A percentile compares a stretch with the other conserved stretches of the same genome.
These are phyloP conservation scores for Volucella zonaria DNA, from an alignment of 2,888 invertebrate genomes.

Conservation along the genomic window DNA sequence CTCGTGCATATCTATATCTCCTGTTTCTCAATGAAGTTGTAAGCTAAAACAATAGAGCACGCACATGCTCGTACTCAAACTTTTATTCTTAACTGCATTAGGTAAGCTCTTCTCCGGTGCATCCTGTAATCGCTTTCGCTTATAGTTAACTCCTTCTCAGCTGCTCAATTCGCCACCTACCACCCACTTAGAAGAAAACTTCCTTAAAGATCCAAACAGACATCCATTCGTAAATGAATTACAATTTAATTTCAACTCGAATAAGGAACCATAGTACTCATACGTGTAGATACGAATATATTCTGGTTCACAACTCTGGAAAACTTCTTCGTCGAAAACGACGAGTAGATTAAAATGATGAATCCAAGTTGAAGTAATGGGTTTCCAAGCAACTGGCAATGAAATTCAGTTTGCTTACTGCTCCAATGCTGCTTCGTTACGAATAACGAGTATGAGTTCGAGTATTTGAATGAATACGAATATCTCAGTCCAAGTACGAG, in stretches of 20 bases:
- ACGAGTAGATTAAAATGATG: constrained; percentile 49
- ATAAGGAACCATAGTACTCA: constrained; percentile 19
- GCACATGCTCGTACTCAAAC: too few relatives aligned
- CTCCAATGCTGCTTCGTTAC: background rate
- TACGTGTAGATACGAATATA: background rate
- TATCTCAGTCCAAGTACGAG: background rate
- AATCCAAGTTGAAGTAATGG: constrained; percentile 59
- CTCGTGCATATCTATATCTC: too few relatives aligned
- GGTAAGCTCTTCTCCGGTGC: too few relatives aligned
- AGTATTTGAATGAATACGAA: background rate
- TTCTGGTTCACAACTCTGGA: constrained; percentile 9
- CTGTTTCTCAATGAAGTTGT: too few relatives aligned
- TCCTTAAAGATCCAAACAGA: constrained; percentile 16
- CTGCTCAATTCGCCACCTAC: constrained; percentile 15
- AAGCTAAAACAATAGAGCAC: too few relatives aligned
- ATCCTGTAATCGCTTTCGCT: constrained; percentile 11
- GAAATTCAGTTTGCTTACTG: constrained; percentile 20
- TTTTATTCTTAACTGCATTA: too few relatives aligned
- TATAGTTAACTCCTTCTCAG: background rate
- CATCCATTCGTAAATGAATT: constrained; percentile 53
- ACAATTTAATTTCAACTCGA: constrained; percentile 50
- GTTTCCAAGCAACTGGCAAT: constrained; percentile 54
- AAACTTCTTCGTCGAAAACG: constrained; percentile 19
- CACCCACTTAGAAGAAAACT: constrained; percentile 1
- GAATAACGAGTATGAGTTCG: background rate